Evolutionary conservation across 2,113 vertebrate species (phyloP), one percentile per base, ranked within the genome.

Genomic region (Tetrao urogallus): DNA sequence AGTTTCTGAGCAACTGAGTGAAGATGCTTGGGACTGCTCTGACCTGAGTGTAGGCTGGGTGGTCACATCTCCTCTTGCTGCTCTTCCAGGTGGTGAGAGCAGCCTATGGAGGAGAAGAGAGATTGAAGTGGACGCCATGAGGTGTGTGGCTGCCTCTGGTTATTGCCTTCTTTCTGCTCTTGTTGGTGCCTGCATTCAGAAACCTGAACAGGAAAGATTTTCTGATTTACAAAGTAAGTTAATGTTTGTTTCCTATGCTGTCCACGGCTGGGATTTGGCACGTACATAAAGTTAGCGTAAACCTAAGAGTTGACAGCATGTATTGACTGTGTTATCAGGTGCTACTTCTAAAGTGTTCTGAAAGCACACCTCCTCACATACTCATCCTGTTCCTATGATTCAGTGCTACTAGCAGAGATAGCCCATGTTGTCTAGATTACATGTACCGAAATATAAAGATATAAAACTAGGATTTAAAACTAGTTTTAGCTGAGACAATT

Each of bases 111-210:
- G 11, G 10, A 47, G 7, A 82, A 11, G 1, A 10, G 4, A 67
- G 16, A 14, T 25, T 57, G 48, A 81, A 52, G 42, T 13, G 70
- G 43, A 78, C 74, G 8, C 30, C 70, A 27, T 22, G 9, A 80
- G 30, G 7, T 58, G 2, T 57, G 5, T 57, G 28, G 65, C 15
- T 38, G 64, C 32, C 19, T 47, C 34, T 69, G 18, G 45, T 76
- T 64, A 16, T 28, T 52, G 20, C 48, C 6, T 19, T 76, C 21
- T 56, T 38, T 52, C 48, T 75, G 11, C 13, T 11, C 6, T 84
- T 25, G 32, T 71, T 27, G 11, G 11, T 20, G 9, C 20, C 20
- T 42, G 2, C 34, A n/a, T 54, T 82, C 0, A 0, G 32, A 71
- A 85, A 50, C 2, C 7, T 38, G 42, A 69, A 34, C 1, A 20